Conservation (phyloP, 2,113 vertebrate genomes). For the Choloepus hoffmanni region DNA sequence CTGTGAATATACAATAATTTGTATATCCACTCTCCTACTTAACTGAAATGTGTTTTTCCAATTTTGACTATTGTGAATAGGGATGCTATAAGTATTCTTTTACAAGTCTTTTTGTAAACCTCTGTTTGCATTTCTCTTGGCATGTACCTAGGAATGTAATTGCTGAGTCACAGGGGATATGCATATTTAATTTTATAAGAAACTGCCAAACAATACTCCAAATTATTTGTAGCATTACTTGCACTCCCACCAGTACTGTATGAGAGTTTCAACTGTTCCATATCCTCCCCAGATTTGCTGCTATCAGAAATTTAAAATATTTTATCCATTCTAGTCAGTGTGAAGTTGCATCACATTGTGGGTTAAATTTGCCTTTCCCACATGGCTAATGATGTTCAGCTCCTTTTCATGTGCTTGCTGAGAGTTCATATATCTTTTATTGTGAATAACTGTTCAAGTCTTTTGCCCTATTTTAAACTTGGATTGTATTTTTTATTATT, state of each 20-base stretch:
- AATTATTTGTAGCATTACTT: slow-evolving; percentile 25
- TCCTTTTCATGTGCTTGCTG: background rate
- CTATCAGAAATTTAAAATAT: no score
- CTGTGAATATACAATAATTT: background rate
- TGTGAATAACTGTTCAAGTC: background rate
- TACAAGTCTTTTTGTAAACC: slow-evolving; percentile 46
- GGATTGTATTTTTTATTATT: background rate
- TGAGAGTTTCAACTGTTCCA: no score
- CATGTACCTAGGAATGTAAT: background rate
- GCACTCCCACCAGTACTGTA: no score
- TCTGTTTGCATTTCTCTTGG: slow-evolving; percentile 20
- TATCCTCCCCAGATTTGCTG: no score
- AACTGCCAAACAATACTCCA: slow-evolving; percentile 28
- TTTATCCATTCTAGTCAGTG: no score
- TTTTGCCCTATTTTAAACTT: background rate
- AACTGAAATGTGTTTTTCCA: slow-evolving; percentile 2
- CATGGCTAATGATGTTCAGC: background rate
- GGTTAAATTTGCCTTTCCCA: slow-evolving; percentile 50
- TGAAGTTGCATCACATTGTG: background rate
- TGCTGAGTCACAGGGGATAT: no score
- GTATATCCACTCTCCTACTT: background rate
- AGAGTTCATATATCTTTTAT: background rate
- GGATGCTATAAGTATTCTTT: background rate
- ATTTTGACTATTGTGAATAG: no score
- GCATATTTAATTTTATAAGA: no score